Evolutionary conservation across 1,140 invertebrate genomes (phyloP).

Genomic region (Neotoxoptera formosana): DNA sequence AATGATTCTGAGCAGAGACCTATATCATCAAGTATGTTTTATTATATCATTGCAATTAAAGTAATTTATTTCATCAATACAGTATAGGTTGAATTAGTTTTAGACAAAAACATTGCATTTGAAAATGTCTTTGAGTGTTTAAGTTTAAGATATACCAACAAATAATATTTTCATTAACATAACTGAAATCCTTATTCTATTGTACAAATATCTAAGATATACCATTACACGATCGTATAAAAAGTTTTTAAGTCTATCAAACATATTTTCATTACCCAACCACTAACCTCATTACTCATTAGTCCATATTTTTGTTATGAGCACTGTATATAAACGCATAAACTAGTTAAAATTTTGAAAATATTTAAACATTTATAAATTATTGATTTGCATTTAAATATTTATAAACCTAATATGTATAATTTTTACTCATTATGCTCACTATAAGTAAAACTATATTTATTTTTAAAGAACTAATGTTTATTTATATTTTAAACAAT

Average conservation of each 20-base stretch:
- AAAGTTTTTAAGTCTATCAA: background rate
- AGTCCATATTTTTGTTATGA: background rate
- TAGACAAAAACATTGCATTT: no score
- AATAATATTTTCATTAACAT: no score
- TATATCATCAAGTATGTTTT: no score
- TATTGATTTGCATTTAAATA: background rate
- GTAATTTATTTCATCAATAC: no score
- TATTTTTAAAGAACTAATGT: background rate
- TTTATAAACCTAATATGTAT: background rate
- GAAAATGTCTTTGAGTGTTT: no score
- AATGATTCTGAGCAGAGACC: background rate
- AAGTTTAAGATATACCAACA: no score
- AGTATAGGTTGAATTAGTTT: no score
- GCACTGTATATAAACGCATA: background rate
- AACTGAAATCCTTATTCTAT: no score
- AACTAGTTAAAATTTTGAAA: background rate
- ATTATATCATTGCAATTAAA: no score
- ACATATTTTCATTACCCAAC: background rate
- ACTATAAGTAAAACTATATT: background rate
- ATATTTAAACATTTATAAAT: background rate
- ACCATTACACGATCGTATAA: background rate
- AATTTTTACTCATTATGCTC: background rate
- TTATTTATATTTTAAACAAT: background rate
- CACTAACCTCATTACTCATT: background rate
- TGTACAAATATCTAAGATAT: no score